Evolutionary conservation across 2,113 vertebrate genomes (phyloP), one percentile per base, ranked within the genome.

Genomic region (Cephalophus harveyi): DNA sequence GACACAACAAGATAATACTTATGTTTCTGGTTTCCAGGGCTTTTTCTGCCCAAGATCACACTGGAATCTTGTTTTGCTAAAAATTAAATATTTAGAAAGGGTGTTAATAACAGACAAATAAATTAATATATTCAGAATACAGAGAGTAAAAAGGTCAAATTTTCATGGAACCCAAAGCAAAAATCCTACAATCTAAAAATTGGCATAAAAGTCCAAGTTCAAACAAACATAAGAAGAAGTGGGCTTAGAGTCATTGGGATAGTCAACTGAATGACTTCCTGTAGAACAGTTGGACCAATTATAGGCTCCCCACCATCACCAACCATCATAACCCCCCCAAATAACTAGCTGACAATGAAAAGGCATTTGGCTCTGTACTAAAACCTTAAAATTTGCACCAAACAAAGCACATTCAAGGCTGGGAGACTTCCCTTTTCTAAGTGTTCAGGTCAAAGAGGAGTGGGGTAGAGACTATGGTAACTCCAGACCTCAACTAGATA

Each of bases 31-130:
- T 89, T 93, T 71, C 90, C 50, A 93, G 79, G 91, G 62, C 14
- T 54, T 95, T 88, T 91, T 7, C 30, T 48, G 64, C 25, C 84
- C 40, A 83, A 83, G 36, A 95, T 62, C 16, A 89, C 36, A 46
- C 17, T 54, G 57, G n/a, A 67, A 21, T 87, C 36, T 89, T 96
- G 6, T 78, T 96, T 89, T 48, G 5, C 15, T 87, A 59, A 92
- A 83, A 79, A 89, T 78, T 87, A 96, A 97, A 50, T 83, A 89
- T 59, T 74, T 27, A 95, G 46, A 74, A 91, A 95, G 33, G 1
- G 0, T 94, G 62, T 74, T 89, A 97, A 55, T 1, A 93, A n/a
- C 36, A 87, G 30, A 62, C 6, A 27, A 46, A 94, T 83, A 40
- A 7, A 17, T 85, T 71, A 55, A n/a, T 52, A 76, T 84, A 79